phyloP scores from a whole-genome alignment of 2,888 invertebrate genomes.

The Psococerastis gibbosa region DNA sequence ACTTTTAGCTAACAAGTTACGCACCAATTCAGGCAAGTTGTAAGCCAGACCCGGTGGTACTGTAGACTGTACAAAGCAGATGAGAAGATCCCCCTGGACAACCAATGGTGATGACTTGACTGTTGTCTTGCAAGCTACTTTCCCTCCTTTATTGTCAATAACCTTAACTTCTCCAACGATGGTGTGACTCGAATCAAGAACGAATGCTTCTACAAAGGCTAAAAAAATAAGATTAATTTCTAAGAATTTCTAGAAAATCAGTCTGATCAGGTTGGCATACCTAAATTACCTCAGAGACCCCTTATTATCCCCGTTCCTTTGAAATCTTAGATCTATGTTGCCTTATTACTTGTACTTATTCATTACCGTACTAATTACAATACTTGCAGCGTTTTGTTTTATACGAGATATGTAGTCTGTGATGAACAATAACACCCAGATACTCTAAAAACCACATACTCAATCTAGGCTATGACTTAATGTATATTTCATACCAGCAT shows the following conservation, averaged over 20 bases:
- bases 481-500: too few species aligned
- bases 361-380: too few species aligned
- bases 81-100: background rate
- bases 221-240: conserved; percentile 15
- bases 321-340: too few species aligned
- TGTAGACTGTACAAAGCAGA: conserved; percentile 5
- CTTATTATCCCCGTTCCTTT: too few species aligned
- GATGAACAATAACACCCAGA: too few species aligned
- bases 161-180: background rate
- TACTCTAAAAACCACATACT: too few species aligned
- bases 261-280: background rate
- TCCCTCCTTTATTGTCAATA: background rate
- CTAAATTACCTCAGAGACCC: background rate
- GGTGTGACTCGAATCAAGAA: conserved; percentile 15
- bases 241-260: background rate
- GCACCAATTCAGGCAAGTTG: background rate
- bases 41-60: background rate
- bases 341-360: too few species aligned
- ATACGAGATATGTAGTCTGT: too few species aligned
- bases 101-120: background rate
- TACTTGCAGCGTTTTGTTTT: too few species aligned
- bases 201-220: conserved; percentile 18
- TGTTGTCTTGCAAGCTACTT: background rate
- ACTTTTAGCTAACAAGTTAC: too few species aligned
- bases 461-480: too few species aligned